Evolutionary conservation across 1,140 invertebrate genomes (phyloP).

Genomic region (Heliconius eleuchia): DNA sequence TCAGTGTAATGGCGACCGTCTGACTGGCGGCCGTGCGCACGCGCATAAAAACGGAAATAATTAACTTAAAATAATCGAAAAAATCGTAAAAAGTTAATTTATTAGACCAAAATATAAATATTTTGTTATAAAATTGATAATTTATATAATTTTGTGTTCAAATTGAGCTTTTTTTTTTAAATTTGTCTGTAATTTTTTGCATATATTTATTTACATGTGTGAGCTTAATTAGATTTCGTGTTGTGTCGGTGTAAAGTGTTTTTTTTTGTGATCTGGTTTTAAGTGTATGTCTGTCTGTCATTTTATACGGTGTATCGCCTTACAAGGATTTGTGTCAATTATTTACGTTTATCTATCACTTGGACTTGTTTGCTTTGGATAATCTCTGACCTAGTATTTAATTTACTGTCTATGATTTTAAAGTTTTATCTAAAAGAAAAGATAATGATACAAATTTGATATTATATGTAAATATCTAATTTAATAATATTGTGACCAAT

Average conservation of each 20-base stretch:
- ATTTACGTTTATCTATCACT: constrained; percentile 12
- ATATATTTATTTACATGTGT: constrained; percentile 8
- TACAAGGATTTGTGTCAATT: constrained; percentile 32
- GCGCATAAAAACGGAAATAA: constrained; percentile 19
- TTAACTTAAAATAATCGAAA: not conserved
- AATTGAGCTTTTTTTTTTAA: constrained; percentile 7
- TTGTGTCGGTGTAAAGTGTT: constrained; percentile 9
- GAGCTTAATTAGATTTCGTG: constrained; percentile 22
- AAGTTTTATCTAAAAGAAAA: not conserved
- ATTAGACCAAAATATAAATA: not conserved
- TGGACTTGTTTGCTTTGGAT: constrained; percentile 11
- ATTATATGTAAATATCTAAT: too few species aligned
- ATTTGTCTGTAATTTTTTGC: constrained; percentile 1
- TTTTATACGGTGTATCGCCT: constrained; percentile 20
- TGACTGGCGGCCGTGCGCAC: constrained; percentile 54
- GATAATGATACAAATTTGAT: too few species aligned
- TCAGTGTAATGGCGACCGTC: constrained; percentile 64
- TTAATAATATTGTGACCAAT: too few species aligned
- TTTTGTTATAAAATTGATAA: not conserved
- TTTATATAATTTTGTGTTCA: not conserved
- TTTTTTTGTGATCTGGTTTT: constrained; percentile 23
- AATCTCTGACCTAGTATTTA: constrained; percentile 11
- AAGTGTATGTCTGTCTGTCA: constrained; percentile 22
- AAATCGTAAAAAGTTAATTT: not conserved
- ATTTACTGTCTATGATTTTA: not conserved